These are phyloP conservation scores for Lissonota sp. DNA, from an alignment of 2,888 invertebrate species.

Conservation along the genomic window DNA sequence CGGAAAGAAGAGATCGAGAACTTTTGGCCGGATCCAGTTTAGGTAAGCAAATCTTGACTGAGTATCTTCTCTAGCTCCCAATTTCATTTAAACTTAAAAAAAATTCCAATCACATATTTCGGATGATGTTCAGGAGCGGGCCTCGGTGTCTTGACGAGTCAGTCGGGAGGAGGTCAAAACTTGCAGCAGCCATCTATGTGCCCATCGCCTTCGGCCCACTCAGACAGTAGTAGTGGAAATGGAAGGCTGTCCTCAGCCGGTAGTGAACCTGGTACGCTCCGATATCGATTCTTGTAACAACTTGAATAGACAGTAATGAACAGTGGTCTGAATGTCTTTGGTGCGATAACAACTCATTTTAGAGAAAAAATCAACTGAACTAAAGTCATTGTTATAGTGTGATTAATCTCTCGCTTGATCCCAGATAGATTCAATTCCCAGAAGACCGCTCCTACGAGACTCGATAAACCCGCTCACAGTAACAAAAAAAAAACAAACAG, in stretches of 20 bases:
- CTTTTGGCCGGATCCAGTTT: constrained; percentile 86
- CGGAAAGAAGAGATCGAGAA: constrained; percentile 94
- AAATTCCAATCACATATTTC: constrained; percentile 52
- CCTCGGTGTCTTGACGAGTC: constrained; percentile 81
- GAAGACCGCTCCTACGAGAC: constrained; percentile 49
- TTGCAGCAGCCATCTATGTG: constrained; percentile 88
- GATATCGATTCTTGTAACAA: constrained; percentile 57
- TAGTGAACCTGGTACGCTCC: constrained; percentile 87
- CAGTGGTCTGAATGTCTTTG: not conserved
- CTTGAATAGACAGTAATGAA: no score
- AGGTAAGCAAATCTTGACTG: constrained; percentile 72
- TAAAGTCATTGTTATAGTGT: no score
- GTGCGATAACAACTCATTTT: not conserved
- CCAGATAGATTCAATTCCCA: constrained; percentile 32
- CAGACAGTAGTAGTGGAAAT: constrained; percentile 93
- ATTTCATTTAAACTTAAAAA: constrained; percentile 49
- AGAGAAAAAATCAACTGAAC: not conserved
- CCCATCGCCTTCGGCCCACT: constrained; percentile 93
- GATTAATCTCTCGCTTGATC: not conserved
- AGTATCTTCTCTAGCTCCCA: not conserved
- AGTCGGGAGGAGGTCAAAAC: constrained; percentile 82
- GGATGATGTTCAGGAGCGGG: constrained; percentile 79
- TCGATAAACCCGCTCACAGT: constrained; percentile 56
- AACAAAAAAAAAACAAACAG: constrained; percentile 12
- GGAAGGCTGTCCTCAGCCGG: constrained; percentile 92